Percentiles rank a stretch among this genome's conserved stretches.
Evolutionary conservation across 2,113 vertebrate genomes (phyloP).

Genomic region (Emydura subglobosa): DNA sequence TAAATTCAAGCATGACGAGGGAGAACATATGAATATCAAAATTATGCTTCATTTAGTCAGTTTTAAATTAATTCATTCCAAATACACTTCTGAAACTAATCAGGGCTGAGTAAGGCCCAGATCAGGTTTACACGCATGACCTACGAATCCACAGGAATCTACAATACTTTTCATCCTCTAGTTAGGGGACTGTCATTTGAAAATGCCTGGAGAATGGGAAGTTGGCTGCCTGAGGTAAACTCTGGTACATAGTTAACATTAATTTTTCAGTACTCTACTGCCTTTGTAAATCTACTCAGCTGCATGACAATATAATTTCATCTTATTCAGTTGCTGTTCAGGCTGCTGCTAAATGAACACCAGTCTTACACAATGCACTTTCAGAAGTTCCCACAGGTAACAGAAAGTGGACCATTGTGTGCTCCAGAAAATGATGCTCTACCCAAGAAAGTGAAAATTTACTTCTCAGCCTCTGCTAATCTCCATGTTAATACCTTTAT

Average conservation of each 20-base stretch:
- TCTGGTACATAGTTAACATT: neutral
- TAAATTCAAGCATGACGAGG: constrained; percentile 19
- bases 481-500: neutral
- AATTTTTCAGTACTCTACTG: neutral
- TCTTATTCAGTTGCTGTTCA: neutral
- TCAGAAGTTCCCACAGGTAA: neutral
- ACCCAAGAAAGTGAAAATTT: neutral
- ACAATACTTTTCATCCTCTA: neutral
- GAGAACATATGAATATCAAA: neutral
- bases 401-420: neutral
- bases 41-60: neutral
- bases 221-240: neutral
- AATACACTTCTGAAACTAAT: neutral
- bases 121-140: neutral
- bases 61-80: constrained; percentile 9
- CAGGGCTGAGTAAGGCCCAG: neutral
- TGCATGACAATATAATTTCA: neutral
- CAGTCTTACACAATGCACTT: neutral
- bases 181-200: neutral
- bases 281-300: neutral
- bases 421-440: neutral
- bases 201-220: constrained; percentile 20
- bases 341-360: neutral
- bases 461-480: constrained; percentile 18
- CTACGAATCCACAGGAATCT: constrained; percentile 7